Evolutionary conservation across 1,140 invertebrate species (phyloP).

Genomic region (Diplogasteroides magnus): DNA sequence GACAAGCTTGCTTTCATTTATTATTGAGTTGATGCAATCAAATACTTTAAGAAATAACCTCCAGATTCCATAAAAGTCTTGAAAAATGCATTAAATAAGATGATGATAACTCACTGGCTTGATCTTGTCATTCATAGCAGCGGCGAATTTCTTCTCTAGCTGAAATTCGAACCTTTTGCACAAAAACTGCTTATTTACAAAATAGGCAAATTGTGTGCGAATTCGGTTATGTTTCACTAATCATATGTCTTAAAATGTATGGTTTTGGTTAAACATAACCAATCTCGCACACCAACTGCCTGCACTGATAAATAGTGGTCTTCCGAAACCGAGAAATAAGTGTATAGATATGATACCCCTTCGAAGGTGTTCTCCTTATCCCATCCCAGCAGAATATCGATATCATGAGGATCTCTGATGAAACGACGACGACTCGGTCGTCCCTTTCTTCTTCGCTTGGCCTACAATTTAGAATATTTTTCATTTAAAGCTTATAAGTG

Average conservation of each 20-base stretch:
- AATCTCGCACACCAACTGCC: too few relatives aligned
- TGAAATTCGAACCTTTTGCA: conserved; percentile 4
- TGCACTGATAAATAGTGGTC: too few relatives aligned
- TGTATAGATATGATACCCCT: conserved; percentile 5
- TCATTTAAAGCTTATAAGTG: too few relatives aligned
- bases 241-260: not conserved
- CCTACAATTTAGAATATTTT: conserved; percentile 12
- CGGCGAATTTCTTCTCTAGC: conserved; percentile 20
- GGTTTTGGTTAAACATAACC: too few relatives aligned
- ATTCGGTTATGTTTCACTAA: too few relatives aligned
- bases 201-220: conserved; percentile 5
- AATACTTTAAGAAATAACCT: too few relatives aligned
- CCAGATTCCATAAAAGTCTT: too few relatives aligned
- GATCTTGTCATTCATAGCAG: conserved; percentile 9
- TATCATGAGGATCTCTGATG: conserved; percentile 19
- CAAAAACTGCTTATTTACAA: too few relatives aligned
- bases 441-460: not conserved
- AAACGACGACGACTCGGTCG: not conserved
- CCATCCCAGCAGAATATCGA: conserved; percentile 27
- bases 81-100: too few relatives aligned
- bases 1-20: too few relatives aligned
- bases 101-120: too few relatives aligned
- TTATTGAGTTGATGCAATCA: too few relatives aligned
- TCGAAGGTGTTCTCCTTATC: conserved; percentile 26
- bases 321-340: not conserved